A percentile compares a stretch with the other conserved stretches of the same genome.
Evolutionary conservation across 2,797 vertebrate species (phyloP).

Genomic region (Leptodactylus fallax): DNA sequence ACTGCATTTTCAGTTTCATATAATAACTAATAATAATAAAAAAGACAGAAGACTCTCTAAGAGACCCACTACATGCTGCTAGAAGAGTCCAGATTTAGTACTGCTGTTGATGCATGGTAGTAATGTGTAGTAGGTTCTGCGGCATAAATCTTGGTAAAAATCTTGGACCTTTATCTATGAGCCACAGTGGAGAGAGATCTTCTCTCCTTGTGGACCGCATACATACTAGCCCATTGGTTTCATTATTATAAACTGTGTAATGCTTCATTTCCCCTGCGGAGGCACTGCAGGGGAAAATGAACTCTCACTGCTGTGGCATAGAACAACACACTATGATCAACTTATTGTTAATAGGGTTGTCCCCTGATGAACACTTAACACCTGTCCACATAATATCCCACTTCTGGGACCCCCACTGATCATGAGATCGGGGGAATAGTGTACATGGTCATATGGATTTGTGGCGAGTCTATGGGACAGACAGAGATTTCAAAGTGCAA

Average conservation of each 20-base stretch:
- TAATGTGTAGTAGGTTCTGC: slow-evolving; percentile 17
- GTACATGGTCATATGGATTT: too few species aligned
- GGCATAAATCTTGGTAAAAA: too few species aligned
- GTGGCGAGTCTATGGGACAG: too few species aligned
- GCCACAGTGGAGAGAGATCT: neutral
- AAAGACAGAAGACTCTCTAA: neutral
- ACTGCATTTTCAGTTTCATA: slow-evolving; percentile 82
- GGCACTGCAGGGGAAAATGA: neutral
- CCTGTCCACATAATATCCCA: too few species aligned
- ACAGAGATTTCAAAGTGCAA: too few species aligned
- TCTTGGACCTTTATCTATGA: too few species aligned
- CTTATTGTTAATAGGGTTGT: too few species aligned
- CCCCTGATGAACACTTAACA: too few species aligned
- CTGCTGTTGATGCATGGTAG: neutral
- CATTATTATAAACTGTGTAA: neutral
- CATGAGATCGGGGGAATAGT: too few species aligned
- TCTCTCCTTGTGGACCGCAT: neutral
- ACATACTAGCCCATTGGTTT: neutral
- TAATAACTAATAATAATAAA: slow-evolving; percentile 74
- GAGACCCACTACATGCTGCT: slow-evolving; percentile 72
- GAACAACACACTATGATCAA: too few species aligned
- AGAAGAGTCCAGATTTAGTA: slow-evolving; percentile 2
- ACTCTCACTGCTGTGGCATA: neutral
- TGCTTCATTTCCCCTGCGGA: too few species aligned
- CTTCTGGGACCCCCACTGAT: too few species aligned